Evolutionary conservation across 2,113 vertebrate genomes (phyloP).

Genomic region (Trogon surrucura): DNA sequence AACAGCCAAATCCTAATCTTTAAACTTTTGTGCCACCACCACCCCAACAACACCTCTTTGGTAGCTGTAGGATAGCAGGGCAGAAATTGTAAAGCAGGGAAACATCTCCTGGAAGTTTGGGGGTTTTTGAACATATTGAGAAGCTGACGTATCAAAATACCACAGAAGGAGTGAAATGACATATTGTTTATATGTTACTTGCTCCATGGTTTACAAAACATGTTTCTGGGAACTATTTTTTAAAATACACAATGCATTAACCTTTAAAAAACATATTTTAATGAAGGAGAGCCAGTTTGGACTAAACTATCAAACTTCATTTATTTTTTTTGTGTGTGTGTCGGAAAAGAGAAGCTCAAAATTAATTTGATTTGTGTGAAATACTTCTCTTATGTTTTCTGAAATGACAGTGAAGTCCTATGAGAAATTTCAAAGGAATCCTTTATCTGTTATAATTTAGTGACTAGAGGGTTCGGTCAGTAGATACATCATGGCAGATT

Average conservation of each 20-base stretch:
- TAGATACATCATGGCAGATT: not conserved
- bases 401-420: not conserved
- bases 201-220: not conserved
- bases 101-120: not conserved
- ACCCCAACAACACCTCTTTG: not conserved
- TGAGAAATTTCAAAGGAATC: not conserved
- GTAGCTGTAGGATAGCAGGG: not conserved
- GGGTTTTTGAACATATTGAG: not conserved
- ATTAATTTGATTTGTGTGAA: not conserved
- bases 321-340: not conserved
- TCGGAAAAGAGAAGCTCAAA: not conserved
- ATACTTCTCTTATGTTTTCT: not conserved
- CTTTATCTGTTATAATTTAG: not conserved
- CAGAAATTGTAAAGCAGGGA: not conserved
- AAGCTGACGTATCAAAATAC: constrained; percentile 14
- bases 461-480: not conserved
- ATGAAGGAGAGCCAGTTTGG: not conserved
- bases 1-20: constrained; percentile 5
- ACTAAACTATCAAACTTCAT: not conserved
- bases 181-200: not conserved
- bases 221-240: constrained; percentile 3
- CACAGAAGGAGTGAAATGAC: not conserved
- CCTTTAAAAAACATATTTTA: not conserved
- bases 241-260: not conserved
- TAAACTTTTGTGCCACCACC: not conserved